Percentiles rank a stretch among this genome's conserved stretches.
Conservation (phyloP, 2,797 vertebrate genomes). For the Acanthis flammea region DNA sequence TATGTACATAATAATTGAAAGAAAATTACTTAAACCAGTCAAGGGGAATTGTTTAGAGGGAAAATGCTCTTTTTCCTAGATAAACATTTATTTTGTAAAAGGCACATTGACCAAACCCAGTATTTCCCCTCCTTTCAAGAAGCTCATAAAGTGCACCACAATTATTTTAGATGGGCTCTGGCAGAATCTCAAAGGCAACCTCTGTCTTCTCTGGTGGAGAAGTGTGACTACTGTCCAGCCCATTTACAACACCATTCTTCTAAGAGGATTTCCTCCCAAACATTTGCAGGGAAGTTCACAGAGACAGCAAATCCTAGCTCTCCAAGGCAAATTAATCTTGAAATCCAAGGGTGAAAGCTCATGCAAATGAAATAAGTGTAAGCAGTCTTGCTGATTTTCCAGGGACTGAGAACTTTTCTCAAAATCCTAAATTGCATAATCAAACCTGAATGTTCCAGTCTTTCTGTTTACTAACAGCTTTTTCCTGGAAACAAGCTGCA, state of each 20-base stretch:
- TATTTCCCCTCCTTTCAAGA: neutral
- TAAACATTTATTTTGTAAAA: neutral
- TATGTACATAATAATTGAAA: neutral
- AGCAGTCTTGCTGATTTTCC: neutral
- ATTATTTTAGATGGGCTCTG: neutral
- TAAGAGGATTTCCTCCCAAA: conserved; percentile 12
- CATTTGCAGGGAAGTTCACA: neutral
- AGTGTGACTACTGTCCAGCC: neutral
- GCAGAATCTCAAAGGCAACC: neutral
- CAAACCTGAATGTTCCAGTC: neutral
- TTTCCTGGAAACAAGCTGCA: neutral
- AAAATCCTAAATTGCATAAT: neutral
- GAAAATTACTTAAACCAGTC: neutral
- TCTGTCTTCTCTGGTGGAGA: neutral
- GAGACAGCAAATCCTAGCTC: neutral
- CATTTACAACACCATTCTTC: neutral
- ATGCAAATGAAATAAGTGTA: neutral
- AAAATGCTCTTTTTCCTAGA: neutral
- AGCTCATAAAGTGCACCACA: neutral
- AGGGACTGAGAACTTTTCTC: neutral
- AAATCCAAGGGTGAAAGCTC: neutral
- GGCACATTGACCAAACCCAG: neutral
- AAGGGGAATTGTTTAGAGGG: neutral
- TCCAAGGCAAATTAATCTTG: neutral
- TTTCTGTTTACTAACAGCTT: neutral